A percentile compares a stretch with the other conserved stretches of the same genome.
Evolutionary conservation across 1,140 invertebrate species (phyloP).

Genomic region (Papilio polyxenes): DNA sequence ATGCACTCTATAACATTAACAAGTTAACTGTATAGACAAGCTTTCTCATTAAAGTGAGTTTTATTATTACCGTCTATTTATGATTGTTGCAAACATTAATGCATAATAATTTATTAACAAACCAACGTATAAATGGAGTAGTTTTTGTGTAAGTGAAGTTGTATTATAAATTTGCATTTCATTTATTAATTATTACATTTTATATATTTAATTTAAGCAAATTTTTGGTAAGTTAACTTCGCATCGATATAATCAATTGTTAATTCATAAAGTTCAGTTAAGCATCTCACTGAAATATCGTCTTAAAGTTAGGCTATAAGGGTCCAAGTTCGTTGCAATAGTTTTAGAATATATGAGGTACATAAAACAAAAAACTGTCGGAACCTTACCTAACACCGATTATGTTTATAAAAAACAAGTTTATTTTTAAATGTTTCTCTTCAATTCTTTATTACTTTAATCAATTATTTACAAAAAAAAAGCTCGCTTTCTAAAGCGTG

Average conservation of each 20-base stretch:
- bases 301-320: too few relatives aligned
- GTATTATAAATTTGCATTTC: background rate
- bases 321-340: too few relatives aligned
- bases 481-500: slow-evolving; percentile 13
- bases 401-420: too few relatives aligned
- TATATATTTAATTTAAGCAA: too few relatives aligned
- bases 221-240: too few relatives aligned
- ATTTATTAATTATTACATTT: background rate
- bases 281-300: too few relatives aligned
- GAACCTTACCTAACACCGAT: too few relatives aligned
- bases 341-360: too few relatives aligned
- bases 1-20: background rate
- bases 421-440: background rate
- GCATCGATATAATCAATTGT: too few relatives aligned
- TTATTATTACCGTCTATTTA: background rate
- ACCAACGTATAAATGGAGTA: background rate
- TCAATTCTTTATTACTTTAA: background rate
- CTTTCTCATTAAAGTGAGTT: background rate
- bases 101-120: background rate
- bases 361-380: too few relatives aligned
- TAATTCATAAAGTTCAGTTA: too few relatives aligned
- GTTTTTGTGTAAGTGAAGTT: background rate
- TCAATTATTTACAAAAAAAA: background rate
- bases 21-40: background rate
- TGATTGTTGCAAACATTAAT: background rate